Percentiles rank a stretch among this genome's conserved stretches.
phyloP scores from a whole-genome alignment of 2,113 vertebrate genomes.

The Dendrocopos noguchii region DNA sequence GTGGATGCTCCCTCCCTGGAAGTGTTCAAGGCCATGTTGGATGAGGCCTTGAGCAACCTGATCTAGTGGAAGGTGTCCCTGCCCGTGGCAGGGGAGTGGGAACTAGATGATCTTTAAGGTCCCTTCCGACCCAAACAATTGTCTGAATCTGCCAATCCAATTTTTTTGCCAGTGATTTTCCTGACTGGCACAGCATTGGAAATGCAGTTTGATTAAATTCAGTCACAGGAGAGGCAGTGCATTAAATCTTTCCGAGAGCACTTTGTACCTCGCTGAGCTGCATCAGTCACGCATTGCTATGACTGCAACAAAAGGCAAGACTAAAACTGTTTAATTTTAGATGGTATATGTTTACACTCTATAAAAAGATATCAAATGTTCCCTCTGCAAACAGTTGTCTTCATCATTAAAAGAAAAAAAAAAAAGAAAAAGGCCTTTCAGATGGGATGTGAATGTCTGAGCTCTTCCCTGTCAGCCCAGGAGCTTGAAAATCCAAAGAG shows the following conservation, averaged over 20 bases:
- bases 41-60: no score
- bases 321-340: constrained; percentile 49
- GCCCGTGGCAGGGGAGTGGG: no score
- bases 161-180: background rate
- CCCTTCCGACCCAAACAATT: no score
- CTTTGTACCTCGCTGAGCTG: constrained; percentile 6
- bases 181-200: background rate
- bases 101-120: no score
- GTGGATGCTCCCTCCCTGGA: no score
- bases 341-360: constrained; percentile 2
- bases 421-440: background rate
- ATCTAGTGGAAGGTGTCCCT: no score
- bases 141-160: no score
- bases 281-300: constrained; percentile 2
- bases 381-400: constrained; percentile 24
- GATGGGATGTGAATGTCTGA: background rate
- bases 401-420: background rate
- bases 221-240: background rate
- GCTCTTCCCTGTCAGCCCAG: background rate
- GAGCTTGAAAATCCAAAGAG: constrained; percentile 17
- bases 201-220: constrained; percentile 28
- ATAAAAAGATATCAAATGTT: constrained; percentile 48
- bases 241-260: constrained; percentile 32
- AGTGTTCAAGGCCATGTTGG: no score
- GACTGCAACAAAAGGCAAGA: constrained; percentile 36